A percentile compares a stretch with the other conserved stretches of the same genome.
Evolutionary conservation across 1,140 invertebrate genomes (phyloP).

Genomic region (Dreissena polymorpha): DNA sequence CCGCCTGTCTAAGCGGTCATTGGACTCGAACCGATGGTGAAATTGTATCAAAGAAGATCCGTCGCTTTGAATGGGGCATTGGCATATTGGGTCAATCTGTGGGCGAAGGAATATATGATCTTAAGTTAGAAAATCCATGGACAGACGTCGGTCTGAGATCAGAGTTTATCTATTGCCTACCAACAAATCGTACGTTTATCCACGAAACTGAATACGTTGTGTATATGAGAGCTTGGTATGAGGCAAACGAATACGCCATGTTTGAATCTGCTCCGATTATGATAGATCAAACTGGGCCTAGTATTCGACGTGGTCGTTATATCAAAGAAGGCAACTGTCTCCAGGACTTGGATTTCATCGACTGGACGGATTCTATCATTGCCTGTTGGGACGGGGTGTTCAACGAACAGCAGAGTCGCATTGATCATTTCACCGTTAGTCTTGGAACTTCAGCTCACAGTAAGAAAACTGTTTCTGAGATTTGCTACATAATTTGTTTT

Average conservation of each 20-base stretch:
- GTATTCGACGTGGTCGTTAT: constrained; percentile 48
- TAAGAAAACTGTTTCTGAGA: not conserved
- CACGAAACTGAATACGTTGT: constrained; percentile 54
- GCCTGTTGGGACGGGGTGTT: constrained; percentile 64
- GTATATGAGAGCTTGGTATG: constrained; percentile 62
- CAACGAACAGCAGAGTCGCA: constrained; percentile 56
- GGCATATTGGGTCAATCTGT: constrained; percentile 29
- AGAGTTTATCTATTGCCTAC: constrained; percentile 56
- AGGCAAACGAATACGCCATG: constrained; percentile 23
- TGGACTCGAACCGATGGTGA: constrained; percentile 27
- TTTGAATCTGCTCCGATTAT: constrained; percentile 50
- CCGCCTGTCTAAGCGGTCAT: constrained; percentile 54
- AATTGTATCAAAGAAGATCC: constrained; percentile 1
- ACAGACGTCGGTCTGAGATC: constrained; percentile 56
- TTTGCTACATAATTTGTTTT: too few relatives aligned
- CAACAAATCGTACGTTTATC: constrained; percentile 15
- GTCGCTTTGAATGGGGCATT: constrained; percentile 62
- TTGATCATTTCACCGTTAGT: constrained; percentile 45
- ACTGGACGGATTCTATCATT: constrained; percentile 27
- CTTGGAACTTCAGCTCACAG: constrained; percentile 54
- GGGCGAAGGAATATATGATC: constrained; percentile 60
- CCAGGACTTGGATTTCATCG: constrained; percentile 59
- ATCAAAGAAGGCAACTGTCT: constrained; percentile 55
- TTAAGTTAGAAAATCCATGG: constrained; percentile 53
- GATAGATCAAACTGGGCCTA: constrained; percentile 57